These are phyloP conservation scores for Gadus macrocephalus DNA, from an alignment of 2,113 vertebrate species.

Conservation along the genomic window DNA sequence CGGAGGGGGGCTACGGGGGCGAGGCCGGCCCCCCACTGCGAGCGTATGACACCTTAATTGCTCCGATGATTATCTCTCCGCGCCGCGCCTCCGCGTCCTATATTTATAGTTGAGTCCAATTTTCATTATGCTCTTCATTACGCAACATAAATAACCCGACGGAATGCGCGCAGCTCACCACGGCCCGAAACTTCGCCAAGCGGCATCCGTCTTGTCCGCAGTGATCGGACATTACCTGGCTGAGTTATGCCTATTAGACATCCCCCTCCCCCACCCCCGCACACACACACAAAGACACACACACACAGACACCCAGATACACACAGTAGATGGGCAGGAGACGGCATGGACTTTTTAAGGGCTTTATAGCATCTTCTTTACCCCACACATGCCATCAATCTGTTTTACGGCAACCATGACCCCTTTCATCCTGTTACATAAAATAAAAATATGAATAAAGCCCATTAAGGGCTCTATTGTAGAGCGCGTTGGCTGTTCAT, in stretches of 20 bases:
- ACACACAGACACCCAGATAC: not conserved
- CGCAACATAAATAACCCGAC: constrained; percentile 72
- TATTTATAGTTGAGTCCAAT: constrained; percentile 81
- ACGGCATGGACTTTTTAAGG: constrained; percentile 73
- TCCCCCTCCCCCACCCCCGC: too few relatives aligned
- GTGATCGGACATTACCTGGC: constrained; percentile 72
- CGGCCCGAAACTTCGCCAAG: constrained; percentile 69
- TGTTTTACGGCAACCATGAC: constrained; percentile 72
- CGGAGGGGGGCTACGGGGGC: constrained; percentile 45
- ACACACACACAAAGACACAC: too few relatives aligned
- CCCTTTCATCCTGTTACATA: constrained; percentile 77
- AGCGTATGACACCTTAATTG: constrained; percentile 72
- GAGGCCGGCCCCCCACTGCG: constrained; percentile 47
- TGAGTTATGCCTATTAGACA: constrained; percentile 73
- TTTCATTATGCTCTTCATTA: constrained; percentile 82
- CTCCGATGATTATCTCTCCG: constrained; percentile 70
- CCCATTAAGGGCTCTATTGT: constrained; percentile 73
- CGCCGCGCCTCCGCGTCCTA: constrained; percentile 58
- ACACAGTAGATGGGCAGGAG: constrained; percentile 55
- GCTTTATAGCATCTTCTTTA: constrained; percentile 78
- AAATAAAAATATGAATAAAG: constrained; percentile 79
- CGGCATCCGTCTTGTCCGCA: constrained; percentile 70
- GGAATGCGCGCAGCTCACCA: constrained; percentile 65
- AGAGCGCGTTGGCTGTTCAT: constrained; percentile 62
- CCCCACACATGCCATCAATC: constrained; percentile 74